Conservation (phyloP, 1,140 invertebrate genomes). For the Aphelinus atriplicis region DNA sequence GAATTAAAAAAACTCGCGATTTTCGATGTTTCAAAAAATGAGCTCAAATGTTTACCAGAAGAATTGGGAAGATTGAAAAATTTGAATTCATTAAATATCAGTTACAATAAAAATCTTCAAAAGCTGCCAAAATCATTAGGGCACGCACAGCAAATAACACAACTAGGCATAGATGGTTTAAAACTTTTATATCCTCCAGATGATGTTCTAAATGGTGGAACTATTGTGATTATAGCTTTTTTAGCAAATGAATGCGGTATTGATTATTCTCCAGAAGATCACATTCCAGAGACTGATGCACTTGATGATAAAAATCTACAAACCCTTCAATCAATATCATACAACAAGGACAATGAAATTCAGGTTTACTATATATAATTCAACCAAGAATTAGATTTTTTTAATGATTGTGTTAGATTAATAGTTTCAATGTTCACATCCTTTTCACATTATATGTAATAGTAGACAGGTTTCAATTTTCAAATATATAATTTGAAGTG, state of each 20-base stretch:
- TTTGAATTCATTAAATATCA: slow-evolving; percentile 69
- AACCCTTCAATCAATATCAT: slow-evolving; percentile 41
- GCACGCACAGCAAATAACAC: slow-evolving; percentile 67
- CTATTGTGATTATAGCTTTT: slow-evolving; percentile 75
- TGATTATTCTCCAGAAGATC: slow-evolving; percentile 53
- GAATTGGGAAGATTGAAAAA: slow-evolving; percentile 71
- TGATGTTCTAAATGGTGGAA: slow-evolving; percentile 69
- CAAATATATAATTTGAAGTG: too few species aligned
- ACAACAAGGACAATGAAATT: slow-evolving; percentile 56
- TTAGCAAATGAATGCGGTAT: slow-evolving; percentile 65
- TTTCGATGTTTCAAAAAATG: slow-evolving; percentile 78
- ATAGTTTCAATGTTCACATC: not conserved
- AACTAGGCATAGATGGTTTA: slow-evolving; percentile 71
- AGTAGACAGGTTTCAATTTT: too few species aligned
- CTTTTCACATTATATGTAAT: too few species aligned
- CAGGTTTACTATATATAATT: slow-evolving; percentile 50
- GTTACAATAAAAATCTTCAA: slow-evolving; percentile 69
- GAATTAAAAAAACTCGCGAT: slow-evolving; percentile 71
- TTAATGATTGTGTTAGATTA: not conserved
- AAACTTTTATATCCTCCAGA: slow-evolving; percentile 72
- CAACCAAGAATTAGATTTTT: slow-evolving; percentile 9
- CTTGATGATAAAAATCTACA: slow-evolving; percentile 42
- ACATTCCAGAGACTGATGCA: slow-evolving; percentile 44
- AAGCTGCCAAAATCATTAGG: slow-evolving; percentile 73
- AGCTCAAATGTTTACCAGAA: slow-evolving; percentile 73